Conservation (phyloP, 2,797 vertebrate genomes). For the Macroramphosus scolopax region DNA sequence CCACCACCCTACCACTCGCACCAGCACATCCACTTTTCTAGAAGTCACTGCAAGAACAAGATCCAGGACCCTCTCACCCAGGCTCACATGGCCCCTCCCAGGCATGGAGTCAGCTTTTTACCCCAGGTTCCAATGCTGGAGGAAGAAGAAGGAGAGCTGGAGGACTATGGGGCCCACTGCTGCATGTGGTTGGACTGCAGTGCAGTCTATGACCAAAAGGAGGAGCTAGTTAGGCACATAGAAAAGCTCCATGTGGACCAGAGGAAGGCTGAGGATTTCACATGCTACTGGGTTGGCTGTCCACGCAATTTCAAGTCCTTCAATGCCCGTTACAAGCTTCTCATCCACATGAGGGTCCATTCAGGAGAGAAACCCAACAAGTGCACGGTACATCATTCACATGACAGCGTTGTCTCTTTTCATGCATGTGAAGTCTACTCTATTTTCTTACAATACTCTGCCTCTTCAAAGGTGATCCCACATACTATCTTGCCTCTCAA, state of each 20-base stretch:
- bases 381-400: slow-evolving; percentile 84
- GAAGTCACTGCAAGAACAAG: slow-evolving; percentile 44
- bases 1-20: slow-evolving; percentile 91
- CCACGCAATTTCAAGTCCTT: slow-evolving; percentile 92
- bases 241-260: slow-evolving; percentile 96
- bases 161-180: slow-evolving; percentile 77
- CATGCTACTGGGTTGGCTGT: slow-evolving; percentile 93
- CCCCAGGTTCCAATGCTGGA: slow-evolving; percentile 74
- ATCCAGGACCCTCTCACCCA: slow-evolving; percentile 35
- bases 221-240: slow-evolving; percentile 93
- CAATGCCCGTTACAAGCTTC: slow-evolving; percentile 96
- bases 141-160: slow-evolving; percentile 85
- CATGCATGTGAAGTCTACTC: slow-evolving; percentile 5
- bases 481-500: neutral
- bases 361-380: slow-evolving; percentile 99
- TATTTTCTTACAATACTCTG: neutral
- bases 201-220: slow-evolving; percentile 85
- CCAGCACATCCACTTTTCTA: slow-evolving; percentile 73
- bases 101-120: slow-evolving; percentile 59
- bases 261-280: slow-evolving; percentile 93
- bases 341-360: slow-evolving; percentile 99
- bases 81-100: slow-evolving; percentile 34
- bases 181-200: slow-evolving; percentile 91
- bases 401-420: slow-evolving; percentile 19
- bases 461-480: neutral